Conservation (phyloP, 2,888 invertebrate genomes). For the Eristalinus aeneus region DNA sequence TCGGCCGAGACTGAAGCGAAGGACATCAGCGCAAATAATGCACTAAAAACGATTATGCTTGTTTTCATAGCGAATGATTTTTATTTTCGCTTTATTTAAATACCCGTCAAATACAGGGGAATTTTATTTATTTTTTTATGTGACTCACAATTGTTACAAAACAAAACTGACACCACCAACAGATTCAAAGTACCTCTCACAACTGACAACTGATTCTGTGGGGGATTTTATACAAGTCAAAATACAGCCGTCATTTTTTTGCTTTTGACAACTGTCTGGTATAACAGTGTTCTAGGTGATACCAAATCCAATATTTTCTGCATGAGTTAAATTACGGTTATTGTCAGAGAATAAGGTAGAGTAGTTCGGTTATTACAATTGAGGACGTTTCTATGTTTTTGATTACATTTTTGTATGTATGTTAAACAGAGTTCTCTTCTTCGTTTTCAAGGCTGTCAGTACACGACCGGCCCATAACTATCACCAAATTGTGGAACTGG, state of each 20-base stretch:
- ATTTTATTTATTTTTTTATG: not conserved
- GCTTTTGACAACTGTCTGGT: not conserved
- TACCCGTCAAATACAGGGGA: not conserved
- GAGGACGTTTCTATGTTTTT: too few species aligned
- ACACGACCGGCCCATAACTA: too few species aligned
- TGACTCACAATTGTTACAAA: not conserved
- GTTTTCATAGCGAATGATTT: conserved; percentile 27
- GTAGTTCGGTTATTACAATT: too few species aligned
- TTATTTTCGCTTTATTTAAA: not conserved
- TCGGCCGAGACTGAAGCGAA: not conserved
- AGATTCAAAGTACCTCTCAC: conserved; percentile 46
- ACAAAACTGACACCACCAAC: conserved; percentile 7
- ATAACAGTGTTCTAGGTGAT: conserved; percentile 14
- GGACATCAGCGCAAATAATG: not conserved
- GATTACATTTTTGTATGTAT: too few species aligned
- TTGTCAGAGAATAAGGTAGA: too few species aligned
- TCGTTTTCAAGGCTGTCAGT: too few species aligned
- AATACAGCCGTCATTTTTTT: not conserved
- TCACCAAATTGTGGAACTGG: too few species aligned
- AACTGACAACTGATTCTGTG: conserved; percentile 45
- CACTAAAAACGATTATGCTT: conserved; percentile 3
- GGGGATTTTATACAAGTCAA: conserved; percentile 28
- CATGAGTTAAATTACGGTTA: too few species aligned
- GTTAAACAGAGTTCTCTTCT: too few species aligned
- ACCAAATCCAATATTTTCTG: not conserved